Evolutionary conservation across 2,113 vertebrate species (phyloP).

Genomic region (Prionailurus viverrinus): DNA sequence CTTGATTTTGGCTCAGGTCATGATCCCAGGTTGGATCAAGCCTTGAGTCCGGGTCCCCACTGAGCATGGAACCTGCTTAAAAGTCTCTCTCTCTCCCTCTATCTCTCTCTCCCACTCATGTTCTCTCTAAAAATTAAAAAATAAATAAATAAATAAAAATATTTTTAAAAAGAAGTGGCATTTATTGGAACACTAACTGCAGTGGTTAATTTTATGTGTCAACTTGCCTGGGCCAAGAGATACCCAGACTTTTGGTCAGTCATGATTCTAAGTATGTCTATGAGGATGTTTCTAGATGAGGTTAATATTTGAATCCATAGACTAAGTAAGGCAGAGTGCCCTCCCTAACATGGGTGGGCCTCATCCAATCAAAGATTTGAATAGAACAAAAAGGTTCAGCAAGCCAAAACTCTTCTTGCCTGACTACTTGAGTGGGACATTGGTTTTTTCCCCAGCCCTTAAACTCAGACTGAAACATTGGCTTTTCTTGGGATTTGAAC

Average conservation of each 20-base stretch:
- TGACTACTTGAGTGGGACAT: neutral
- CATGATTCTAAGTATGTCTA: neutral
- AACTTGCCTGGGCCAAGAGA: neutral
- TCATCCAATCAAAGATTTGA: neutral
- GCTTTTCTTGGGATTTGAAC: neutral
- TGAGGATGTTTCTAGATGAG: neutral
- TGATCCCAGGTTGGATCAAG: too few species aligned
- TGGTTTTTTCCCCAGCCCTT: neutral
- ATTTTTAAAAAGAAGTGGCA: neutral
- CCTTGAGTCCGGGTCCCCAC: too few species aligned
- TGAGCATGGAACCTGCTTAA: too few species aligned
- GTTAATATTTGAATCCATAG: constrained; percentile 26
- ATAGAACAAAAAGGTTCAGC: neutral
- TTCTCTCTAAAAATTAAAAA: too few species aligned
- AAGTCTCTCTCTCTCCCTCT: too few species aligned
- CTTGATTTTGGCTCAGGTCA: too few species aligned
- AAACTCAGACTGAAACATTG: neutral
- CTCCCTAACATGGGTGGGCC: neutral
- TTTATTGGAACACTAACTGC: neutral
- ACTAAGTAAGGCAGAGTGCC: neutral
- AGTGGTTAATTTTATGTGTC: neutral
- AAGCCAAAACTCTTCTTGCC: neutral
- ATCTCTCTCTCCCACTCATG: too few species aligned
- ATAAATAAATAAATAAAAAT: too few species aligned
- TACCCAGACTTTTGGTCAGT: neutral